phyloP scores from a whole-genome alignment of 2,888 invertebrate genomes.

The Trypoxylon attenuatum region DNA sequence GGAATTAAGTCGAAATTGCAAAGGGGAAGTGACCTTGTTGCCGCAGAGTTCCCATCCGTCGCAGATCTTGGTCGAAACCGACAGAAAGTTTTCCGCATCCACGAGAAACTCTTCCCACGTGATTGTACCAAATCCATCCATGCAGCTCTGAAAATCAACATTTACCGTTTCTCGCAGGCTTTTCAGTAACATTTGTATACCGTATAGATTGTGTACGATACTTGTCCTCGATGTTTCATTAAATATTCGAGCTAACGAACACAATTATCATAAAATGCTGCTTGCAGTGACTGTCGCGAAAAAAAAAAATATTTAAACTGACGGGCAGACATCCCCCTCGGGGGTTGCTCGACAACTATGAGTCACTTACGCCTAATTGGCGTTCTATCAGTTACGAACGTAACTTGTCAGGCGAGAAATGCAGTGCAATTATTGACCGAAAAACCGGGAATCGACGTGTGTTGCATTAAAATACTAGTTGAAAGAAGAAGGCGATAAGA shows the following conservation, averaged over 20 bases:
- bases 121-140: constrained; percentile 71
- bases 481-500: too few species aligned
- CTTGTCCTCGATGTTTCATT: too few species aligned
- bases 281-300: too few species aligned
- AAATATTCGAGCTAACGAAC: too few species aligned
- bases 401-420: too few species aligned
- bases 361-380: neutral
- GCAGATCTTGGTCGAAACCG: constrained; percentile 66
- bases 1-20: too few species aligned
- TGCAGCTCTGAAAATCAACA: constrained; percentile 23
- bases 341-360: neutral
- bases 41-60: constrained; percentile 71
- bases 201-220: too few species aligned
- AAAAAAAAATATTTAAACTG: neutral
- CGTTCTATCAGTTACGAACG: too few species aligned
- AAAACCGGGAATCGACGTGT: too few species aligned
- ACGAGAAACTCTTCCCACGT: constrained; percentile 73
- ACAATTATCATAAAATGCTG: too few species aligned
- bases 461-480: too few species aligned
- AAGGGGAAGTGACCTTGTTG: constrained; percentile 63
- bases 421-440: too few species aligned
- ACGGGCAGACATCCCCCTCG: neutral
- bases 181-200: neutral
- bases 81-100: constrained; percentile 67
- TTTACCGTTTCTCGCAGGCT: neutral